phyloP scores from a whole-genome alignment of 2,888 invertebrate species.

The Stictocephala bisonia region DNA sequence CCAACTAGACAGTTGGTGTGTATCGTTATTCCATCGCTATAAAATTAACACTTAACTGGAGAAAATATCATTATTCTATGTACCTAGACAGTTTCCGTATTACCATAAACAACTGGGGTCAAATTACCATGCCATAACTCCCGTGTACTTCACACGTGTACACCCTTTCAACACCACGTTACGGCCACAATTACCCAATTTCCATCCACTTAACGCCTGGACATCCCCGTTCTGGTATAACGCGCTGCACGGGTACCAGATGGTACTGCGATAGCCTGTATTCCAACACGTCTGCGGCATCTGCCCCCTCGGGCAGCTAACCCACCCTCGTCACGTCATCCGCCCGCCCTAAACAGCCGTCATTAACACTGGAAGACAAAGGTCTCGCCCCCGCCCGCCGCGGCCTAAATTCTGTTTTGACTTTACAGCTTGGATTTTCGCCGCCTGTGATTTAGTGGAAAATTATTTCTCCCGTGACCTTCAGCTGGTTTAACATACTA shows the following conservation, averaged over 20 bases:
- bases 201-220: slow-evolving; percentile 16
- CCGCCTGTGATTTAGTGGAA: slow-evolving; percentile 34
- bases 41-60: no score
- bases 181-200: slow-evolving; percentile 32
- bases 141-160: no score
- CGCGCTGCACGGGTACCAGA: neutral
- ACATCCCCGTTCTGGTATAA: slow-evolving; percentile 2
- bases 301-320: slow-evolving; percentile 21
- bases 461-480: slow-evolving; percentile 22
- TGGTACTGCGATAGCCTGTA: slow-evolving; percentile 29
- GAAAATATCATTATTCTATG: no score
- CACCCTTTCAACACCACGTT: no score
- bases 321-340: slow-evolving; percentile 8
- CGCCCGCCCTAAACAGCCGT: slow-evolving; percentile 13
- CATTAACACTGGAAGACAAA: slow-evolving; percentile 35
- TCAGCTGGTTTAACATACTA: neutral
- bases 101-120: no score
- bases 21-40: no score
- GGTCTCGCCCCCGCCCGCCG: slow-evolving; percentile 21
- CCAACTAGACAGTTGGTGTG: no score
- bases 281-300: slow-evolving; percentile 8
- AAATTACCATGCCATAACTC: no score
- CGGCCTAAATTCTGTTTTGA: slow-evolving; percentile 32
- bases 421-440: slow-evolving; percentile 31
- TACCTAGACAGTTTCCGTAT: no score